A percentile compares a stretch with the other conserved stretches of the same genome.
phyloP scores from a whole-genome alignment of 2,113 vertebrate genomes.

The Lepidothrix coronata region DNA sequence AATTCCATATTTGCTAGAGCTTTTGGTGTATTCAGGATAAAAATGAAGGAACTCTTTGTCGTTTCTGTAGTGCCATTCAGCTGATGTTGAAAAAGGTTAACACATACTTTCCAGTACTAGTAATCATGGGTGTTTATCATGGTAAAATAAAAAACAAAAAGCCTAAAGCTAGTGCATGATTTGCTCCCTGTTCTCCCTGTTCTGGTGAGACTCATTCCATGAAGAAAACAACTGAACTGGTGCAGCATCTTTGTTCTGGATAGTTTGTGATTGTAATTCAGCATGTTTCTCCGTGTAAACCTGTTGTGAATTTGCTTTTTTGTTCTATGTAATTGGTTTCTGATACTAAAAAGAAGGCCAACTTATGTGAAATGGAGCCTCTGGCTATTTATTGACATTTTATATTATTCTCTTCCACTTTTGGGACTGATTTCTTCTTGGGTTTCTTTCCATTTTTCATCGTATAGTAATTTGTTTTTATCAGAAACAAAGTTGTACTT shows the following conservation, averaged over 20 bases:
- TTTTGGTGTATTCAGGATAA: constrained; percentile 81
- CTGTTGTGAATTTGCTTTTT: constrained; percentile 81
- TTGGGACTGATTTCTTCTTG: constrained; percentile 59
- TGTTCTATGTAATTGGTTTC: constrained; percentile 79
- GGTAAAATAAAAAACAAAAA: constrained; percentile 69
- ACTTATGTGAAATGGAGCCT: constrained; percentile 70
- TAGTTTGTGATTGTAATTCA: constrained; percentile 83
- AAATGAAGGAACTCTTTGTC: constrained; percentile 81
- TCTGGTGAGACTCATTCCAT: constrained; percentile 85
- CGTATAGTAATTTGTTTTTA: constrained; percentile 72
- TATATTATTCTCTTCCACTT: constrained; percentile 41
- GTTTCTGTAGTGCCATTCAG: constrained; percentile 72
- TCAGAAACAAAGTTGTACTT: constrained; percentile 72
- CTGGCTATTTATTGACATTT: constrained; percentile 75
- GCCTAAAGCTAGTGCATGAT: constrained; percentile 83
- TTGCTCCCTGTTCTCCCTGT: constrained; percentile 82
- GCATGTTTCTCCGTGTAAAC: constrained; percentile 86
- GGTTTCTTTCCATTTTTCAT: constrained; percentile 66
- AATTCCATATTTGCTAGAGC: constrained; percentile 71
- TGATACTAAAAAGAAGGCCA: constrained; percentile 66
- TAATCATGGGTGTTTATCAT: constrained; percentile 81
- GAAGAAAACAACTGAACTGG: constrained; percentile 75
- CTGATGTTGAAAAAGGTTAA: constrained; percentile 74
- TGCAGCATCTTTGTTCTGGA: constrained; percentile 78
- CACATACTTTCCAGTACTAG: constrained; percentile 75